Base-by-base conservation (phyloP, 2,888 invertebrate genomes). In the Acholoe squamosa region DNA sequence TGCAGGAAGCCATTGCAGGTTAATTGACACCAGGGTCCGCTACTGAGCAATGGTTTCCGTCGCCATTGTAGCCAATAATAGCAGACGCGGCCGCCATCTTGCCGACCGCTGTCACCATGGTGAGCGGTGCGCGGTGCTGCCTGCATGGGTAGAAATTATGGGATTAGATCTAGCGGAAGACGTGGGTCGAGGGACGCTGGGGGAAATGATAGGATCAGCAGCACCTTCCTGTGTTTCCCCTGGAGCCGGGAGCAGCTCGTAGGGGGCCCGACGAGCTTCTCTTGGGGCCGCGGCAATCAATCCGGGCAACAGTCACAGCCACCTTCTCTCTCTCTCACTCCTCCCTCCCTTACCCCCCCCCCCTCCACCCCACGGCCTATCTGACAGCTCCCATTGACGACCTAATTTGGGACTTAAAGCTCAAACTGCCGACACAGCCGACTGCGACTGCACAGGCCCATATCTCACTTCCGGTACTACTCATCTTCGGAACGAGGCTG, bases 21-120 rank as follows among this genome's bases (percentile, higher is more conserved):
- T 86, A 86, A 86, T 86, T 86, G 86, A 86, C 86, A 86, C 86
- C 54, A 86, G 28, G 31, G 28, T n/a, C 54, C 22, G 25, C 43
- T n/a, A 0, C 86, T 86, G 86, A 86, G 86, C 54, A 54, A 86
- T 86, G 86, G 86, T 86, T 86, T 86, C 86, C 86, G 86, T 16
- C n/a, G 54, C 54, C 86, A 86, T 86, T 86, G 54, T 86, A 25
- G 56, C 54, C 86, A 86, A 86, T 86, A 52, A 86, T 54, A 56
- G 54, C 28, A 28, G 54, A 19, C 16, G 54, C 43, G 16, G n/a
- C 43, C 43, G 84, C 84, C 51, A 84, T 84, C 51, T 51, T 84
- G 51, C 25, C 22, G 14, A 12, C 31, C 86, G 28, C 56, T 43
- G 84, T 84, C 51, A 84, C 33, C 84, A 84, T 77, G 76, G 28